Evolutionary conservation across 2,797 vertebrate genomes (phyloP), one percentile per base, ranked within the genome.

Genomic region (Staurois parvus): DNA sequence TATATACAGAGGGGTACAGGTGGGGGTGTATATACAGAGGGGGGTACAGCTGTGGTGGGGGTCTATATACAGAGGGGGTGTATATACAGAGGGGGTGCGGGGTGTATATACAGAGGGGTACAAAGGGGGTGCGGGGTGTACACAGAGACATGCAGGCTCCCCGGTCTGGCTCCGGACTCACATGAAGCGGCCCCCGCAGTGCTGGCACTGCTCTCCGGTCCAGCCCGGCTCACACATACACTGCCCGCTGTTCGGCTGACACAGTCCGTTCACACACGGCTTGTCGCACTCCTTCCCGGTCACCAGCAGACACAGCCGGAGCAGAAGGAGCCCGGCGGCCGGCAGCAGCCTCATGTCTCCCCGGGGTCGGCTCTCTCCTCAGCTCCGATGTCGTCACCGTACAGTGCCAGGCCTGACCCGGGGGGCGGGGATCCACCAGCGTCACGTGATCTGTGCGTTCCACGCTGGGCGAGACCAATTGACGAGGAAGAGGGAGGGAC

Each of bases 171-270:
- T 32, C 34, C n/a, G n/a, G 69, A 88, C 88, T 86, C 89, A 98
- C 97, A 96, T 96, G 96, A 99, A 98, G 88, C 98, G 92, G 7
- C 97, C 98, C 93, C 97, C 97, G 96, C 98, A 99, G 95, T 99
- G 98, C 94, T 99, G 98, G 96, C 98, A 99, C 88, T 97, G 97
- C 90, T 99, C 97, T 92, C 97, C 98, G 59, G 97, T 96, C 97
- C 98, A 98, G 90, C 97, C 97, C 85, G 97, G 92, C 85, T 94
- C 94, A 88, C 97, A 98, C 84, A 96, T 91, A 91, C 98, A 98
- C 92, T 88, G 93, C 81, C 97, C 97, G 29, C 92, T 97, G 28
- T 91, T 93, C 80, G 94, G 82, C 93, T 95, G 96, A 91, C 98
- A 98, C 90, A 94, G 95, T 10, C 97, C 97, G 93, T 97, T 97